These are phyloP conservation scores for Leptinotarsa undecemlineata DNA, from an alignment of 1,140 invertebrate genomes.

Conservation along the genomic window DNA sequence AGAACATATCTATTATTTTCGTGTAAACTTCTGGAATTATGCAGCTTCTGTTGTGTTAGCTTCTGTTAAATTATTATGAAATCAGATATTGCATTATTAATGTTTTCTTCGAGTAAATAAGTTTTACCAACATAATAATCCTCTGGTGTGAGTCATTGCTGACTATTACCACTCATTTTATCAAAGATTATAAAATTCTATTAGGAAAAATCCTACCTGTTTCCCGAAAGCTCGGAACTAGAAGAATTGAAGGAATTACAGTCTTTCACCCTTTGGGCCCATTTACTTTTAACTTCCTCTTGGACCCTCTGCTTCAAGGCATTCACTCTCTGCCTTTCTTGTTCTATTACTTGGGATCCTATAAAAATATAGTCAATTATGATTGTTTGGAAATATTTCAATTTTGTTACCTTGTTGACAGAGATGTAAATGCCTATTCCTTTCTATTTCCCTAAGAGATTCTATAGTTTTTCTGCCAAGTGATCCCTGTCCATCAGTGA, in stretches of 20 bases:
- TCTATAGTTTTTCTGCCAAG: constrained; percentile 83
- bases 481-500: constrained; percentile 56
- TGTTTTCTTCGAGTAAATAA: no score
- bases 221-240: constrained; percentile 60
- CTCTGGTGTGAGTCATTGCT: no score
- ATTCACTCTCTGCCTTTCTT: constrained; percentile 83
- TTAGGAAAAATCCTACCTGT: constrained; percentile 38
- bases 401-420: constrained; percentile 79
- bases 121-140: no score
- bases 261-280: constrained; percentile 76
- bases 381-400: not conserved
- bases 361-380: constrained; percentile 22
- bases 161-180: no score
- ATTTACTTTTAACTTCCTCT: constrained; percentile 83
- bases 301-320: constrained; percentile 85
- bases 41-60: no score
- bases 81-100: no score
- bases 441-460: constrained; percentile 86
- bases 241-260: constrained; percentile 72
- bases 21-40: no score
- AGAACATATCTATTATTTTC: no score
- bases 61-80: no score
- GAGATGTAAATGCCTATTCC: constrained; percentile 82
- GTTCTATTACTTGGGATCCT: constrained; percentile 89
- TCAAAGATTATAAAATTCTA: no score